These are phyloP conservation scores for Hippocampus comes DNA, from an alignment of 2,113 vertebrate genomes.

Conservation along the genomic window DNA sequence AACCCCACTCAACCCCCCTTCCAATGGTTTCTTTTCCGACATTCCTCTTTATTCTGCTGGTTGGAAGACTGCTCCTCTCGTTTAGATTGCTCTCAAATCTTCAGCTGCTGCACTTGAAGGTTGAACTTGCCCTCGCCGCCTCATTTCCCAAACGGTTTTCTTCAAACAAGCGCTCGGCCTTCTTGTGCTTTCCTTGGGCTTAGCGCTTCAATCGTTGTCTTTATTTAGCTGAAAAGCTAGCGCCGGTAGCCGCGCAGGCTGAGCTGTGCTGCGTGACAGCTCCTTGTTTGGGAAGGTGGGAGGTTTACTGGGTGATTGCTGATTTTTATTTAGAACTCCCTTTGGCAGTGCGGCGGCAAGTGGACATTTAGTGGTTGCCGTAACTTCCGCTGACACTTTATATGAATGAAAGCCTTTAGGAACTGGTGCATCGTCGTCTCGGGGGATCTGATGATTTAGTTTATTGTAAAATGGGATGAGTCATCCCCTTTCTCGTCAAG, in stretches of 20 bases:
- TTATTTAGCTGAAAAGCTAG: neutral
- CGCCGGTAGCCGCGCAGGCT: neutral
- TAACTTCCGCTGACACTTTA: slow-evolving; percentile 1
- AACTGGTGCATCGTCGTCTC: neutral
- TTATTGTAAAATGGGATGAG: neutral
- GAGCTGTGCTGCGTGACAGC: neutral
- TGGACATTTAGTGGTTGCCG: neutral
- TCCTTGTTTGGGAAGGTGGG: slow-evolving; percentile 18
- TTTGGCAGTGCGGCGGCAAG: neutral
- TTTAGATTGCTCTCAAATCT: neutral
- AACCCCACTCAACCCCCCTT: slow-evolving; percentile 32
- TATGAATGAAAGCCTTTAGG: neutral
- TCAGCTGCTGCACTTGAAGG: neutral
- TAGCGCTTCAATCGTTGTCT: neutral
- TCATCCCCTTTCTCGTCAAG: neutral
- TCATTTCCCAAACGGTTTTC: neutral
- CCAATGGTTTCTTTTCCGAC: slow-evolving; percentile 40
- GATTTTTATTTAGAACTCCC: slow-evolving; percentile 34
- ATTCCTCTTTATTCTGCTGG: slow-evolving; percentile 37
- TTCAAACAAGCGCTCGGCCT: neutral
- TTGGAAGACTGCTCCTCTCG: neutral
- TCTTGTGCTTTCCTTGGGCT: slow-evolving; percentile 10
- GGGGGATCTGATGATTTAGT: neutral
- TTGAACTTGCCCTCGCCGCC: neutral
- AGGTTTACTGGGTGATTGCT: slow-evolving; percentile 8